Evolutionary conservation across 2,888 invertebrate species (phyloP).

Genomic region (Hypomecis punctinalis): DNA sequence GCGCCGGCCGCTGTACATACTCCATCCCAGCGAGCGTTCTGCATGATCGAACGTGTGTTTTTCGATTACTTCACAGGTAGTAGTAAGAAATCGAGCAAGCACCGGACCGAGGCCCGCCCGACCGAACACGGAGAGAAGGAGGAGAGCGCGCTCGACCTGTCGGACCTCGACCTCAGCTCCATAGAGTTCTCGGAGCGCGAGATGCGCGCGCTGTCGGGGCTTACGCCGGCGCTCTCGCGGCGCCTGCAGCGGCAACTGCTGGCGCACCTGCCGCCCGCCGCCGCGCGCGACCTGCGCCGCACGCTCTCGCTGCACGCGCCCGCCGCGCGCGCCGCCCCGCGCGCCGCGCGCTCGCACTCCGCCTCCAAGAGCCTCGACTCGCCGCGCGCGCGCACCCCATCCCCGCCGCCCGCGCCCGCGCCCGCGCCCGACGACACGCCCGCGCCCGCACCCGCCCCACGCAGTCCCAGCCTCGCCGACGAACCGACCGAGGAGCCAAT

Average conservation of each 20-base stretch:
- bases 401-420: constrained; percentile 37
- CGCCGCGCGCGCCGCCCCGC: constrained; percentile 52
- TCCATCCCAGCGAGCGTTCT: constrained; percentile 78
- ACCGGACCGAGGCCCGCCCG: constrained; percentile 56
- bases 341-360: constrained; percentile 64
- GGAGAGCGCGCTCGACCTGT: constrained; percentile 79
- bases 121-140: constrained; percentile 52
- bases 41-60: constrained; percentile 85
- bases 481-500: constrained; percentile 13
- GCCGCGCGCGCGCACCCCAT: constrained; percentile 37
- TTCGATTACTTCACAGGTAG: constrained; percentile 81
- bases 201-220: constrained; percentile 87
- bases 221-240: constrained; percentile 89
- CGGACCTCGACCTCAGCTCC: constrained; percentile 88
- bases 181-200: constrained; percentile 89
- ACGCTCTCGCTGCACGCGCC: constrained; percentile 83
- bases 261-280: constrained; percentile 88
- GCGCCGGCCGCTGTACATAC: constrained; percentile 72
- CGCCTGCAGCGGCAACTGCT: constrained; percentile 89
- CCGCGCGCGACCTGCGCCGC: constrained; percentile 87
- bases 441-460: constrained; percentile 22
- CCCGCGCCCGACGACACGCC: background rate
- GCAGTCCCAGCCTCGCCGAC: constrained; percentile 22
- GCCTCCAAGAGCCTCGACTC: constrained; percentile 44
- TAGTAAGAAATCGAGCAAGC: constrained; percentile 75